phyloP scores from a whole-genome alignment of 1,140 invertebrate species.

The Procambarus clarkii region DNA sequence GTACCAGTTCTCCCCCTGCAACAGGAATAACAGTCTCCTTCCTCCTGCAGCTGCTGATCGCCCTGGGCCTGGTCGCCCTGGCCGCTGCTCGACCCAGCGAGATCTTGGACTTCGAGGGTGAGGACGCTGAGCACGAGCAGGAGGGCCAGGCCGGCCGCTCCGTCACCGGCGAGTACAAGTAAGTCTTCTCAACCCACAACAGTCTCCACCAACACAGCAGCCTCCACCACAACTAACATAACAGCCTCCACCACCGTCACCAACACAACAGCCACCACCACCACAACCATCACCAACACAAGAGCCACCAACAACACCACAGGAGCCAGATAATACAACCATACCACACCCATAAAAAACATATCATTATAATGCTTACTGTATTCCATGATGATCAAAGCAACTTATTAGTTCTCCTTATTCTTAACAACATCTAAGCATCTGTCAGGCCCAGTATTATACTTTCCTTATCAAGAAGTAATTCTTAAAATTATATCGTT shows the following conservation, averaged over 20 bases:
- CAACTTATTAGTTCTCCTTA: no score
- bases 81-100: slow-evolving; percentile 45
- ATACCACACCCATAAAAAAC: no score
- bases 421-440: no score
- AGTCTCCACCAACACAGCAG: neutral
- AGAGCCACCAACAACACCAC: no score
- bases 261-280: neutral
- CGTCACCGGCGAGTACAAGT: slow-evolving; percentile 61
- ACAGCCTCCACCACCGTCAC: no score
- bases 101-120: slow-evolving; percentile 56
- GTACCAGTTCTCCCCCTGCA: neutral
- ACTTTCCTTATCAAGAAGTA: neutral
- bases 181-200: neutral
- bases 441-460: neutral
- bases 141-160: slow-evolving; percentile 29
- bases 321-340: no score
- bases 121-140: slow-evolving; percentile 60
- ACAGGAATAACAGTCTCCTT: neutral
- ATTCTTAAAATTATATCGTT: no score
- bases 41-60: slow-evolving; percentile 19
- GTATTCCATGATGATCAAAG: no score
- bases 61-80: slow-evolving; percentile 46
- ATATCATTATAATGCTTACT: no score
- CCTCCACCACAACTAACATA: neutral
- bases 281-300: neutral